Evolutionary conservation across 2,113 vertebrate species (phyloP), one percentile per base, ranked within the genome.

Genomic region (Rhodinocichla rosea): DNA sequence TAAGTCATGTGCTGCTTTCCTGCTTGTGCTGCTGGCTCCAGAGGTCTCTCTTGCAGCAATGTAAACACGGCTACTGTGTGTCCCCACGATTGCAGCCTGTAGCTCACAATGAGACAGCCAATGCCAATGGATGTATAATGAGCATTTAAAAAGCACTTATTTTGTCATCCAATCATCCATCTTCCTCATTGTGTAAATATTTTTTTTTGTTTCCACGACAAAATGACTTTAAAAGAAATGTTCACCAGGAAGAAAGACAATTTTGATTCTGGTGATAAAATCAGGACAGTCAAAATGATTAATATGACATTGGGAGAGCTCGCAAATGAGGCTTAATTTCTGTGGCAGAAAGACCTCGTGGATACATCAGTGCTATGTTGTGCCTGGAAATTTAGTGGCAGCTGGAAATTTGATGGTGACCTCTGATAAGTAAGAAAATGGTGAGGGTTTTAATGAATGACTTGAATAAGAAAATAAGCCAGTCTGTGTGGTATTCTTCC

Each of bases 321-420:
- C 1, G 0, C 80, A 96, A 95, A 92, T 0, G 24, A 92, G 80
- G 23, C 26, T 91, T 95, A 92, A 96, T 92, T 93, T 96, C 90
- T 92, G 85, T 49, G 83, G 64, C 71, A 86, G 64, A 93, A 92
- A 74, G 52, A 88, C 42, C 92, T 94, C 22, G 4, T 89, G 87
- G 94, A 89, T 95, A 79, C 94, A 94, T 73, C 87, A 79, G 87
- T 23, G 56, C 57, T 92, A 60, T 73, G 81, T 65, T 87, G 74
- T 83, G 80, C 89, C 49, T 96, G 83, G 76, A 95, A 96, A 96
- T 90, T 92, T 59, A 89, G 92, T 56, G 86, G 89, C 80, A 94
- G 73, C 73, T 95, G 90, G 90, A 92, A 95, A 92, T 95, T 96
- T 91, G 95, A 95, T 97, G 88, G 92, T 90, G 80, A 95, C 65